phyloP scores from a whole-genome alignment of 2,797 vertebrate genomes.

The Sebastes oblongus region DNA sequence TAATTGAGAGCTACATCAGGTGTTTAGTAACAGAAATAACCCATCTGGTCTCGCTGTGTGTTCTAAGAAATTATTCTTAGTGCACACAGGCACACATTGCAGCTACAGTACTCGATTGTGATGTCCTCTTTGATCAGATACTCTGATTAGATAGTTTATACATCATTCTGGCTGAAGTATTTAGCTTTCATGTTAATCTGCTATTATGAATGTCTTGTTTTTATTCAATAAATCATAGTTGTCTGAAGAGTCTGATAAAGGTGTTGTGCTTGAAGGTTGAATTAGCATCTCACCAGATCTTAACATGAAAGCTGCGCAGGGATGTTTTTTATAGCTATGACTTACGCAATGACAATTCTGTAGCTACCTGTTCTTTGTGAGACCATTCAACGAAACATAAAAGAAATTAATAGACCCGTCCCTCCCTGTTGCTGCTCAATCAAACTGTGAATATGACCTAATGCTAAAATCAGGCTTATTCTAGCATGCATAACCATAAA shows the following conservation, averaged over 20 bases:
- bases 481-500: not conserved
- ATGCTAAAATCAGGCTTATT: not conserved
- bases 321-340: not conserved
- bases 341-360: not conserved
- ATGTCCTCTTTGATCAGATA: slow-evolving; percentile 20
- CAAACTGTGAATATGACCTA: not conserved
- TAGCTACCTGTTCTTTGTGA: not conserved
- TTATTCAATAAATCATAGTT: slow-evolving; percentile 36
- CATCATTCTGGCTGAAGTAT: slow-evolving; percentile 19
- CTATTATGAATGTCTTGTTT: slow-evolving; percentile 26
- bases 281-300: slow-evolving; percentile 30
- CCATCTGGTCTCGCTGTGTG: slow-evolving; percentile 23
- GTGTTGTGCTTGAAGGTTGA: slow-evolving; percentile 35
- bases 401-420: not conserved
- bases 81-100: not conserved
- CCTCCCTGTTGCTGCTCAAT: not conserved
- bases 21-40: slow-evolving; percentile 27
- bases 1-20: slow-evolving; percentile 16
- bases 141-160: slow-evolving; percentile 6
- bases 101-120: not conserved
- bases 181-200: slow-evolving; percentile 3
- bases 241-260: slow-evolving; percentile 12
- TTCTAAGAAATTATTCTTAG: slow-evolving; percentile 8
- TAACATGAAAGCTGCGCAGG: slow-evolving; percentile 6
- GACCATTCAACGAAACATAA: not conserved